Conservation (phyloP, 2,888 invertebrate species). For the Sabatieria punctata region DNA sequence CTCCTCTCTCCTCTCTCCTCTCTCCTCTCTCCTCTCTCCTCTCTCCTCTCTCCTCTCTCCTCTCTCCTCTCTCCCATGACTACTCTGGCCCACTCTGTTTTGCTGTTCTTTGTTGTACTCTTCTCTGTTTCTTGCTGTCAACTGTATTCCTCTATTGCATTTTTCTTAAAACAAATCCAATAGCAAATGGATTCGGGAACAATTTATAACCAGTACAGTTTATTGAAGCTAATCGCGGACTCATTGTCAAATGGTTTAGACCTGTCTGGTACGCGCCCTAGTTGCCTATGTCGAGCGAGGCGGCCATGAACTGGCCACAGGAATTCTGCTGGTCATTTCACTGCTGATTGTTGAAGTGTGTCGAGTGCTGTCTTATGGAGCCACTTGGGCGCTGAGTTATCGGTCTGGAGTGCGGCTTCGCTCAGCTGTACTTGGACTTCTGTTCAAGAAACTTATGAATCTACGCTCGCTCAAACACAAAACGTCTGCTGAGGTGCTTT, state of each 20-base stretch:
- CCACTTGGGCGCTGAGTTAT: constrained; percentile 34
- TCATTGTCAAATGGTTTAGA: constrained; percentile 2
- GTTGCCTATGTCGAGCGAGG: constrained; percentile 24
- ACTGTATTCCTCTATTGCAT: too few relatives aligned
- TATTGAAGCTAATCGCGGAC: too few relatives aligned
- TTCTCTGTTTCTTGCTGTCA: too few relatives aligned
- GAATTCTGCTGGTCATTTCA: constrained; percentile 20
- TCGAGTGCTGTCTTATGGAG: constrained; percentile 32
- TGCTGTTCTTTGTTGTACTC: too few relatives aligned
- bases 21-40: too few relatives aligned
- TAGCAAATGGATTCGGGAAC: too few relatives aligned
- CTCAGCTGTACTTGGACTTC: constrained; percentile 32
- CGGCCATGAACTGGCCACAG: constrained; percentile 10
- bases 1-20: too few relatives aligned
- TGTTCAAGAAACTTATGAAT: constrained; percentile 33
- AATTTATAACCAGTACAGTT: too few relatives aligned
- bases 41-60: too few relatives aligned
- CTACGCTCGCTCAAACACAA: constrained; percentile 29
- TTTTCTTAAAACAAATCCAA: too few relatives aligned
- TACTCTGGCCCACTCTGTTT: too few relatives aligned
- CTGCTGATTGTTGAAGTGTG: constrained; percentile 27
- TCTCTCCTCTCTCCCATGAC: too few relatives aligned
- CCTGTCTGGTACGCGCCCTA: constrained; percentile 13
- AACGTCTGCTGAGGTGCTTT: constrained; percentile 35
- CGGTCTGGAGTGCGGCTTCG: constrained; percentile 33